A percentile compares a stretch with the other conserved stretches of the same genome.
Evolutionary conservation across 1,140 invertebrate genomes (phyloP).

Genomic region (Anastatus disparis): DNA sequence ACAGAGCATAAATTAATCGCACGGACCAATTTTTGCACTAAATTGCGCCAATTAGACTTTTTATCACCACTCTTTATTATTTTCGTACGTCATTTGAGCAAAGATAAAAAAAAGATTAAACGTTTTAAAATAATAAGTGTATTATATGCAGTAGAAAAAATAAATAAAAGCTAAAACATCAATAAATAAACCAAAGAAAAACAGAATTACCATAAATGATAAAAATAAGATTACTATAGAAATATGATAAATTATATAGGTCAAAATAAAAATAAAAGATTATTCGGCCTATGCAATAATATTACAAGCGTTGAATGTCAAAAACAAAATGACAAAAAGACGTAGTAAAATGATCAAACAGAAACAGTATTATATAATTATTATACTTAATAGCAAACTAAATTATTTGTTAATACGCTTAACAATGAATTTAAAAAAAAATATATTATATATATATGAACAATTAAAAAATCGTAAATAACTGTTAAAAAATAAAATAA

Average conservation of each 20-base stretch:
- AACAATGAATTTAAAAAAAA: no score
- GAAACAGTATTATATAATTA: conserved; percentile 5
- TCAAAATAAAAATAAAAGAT: not conserved
- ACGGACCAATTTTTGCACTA: conserved; percentile 49
- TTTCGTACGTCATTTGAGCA: not conserved
- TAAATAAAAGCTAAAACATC: not conserved
- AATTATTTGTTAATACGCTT: not conserved
- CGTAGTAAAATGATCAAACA: not conserved
- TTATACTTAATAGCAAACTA: not conserved
- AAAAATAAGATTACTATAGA: not conserved
- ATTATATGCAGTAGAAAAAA: not conserved
- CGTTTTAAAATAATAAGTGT: not conserved
- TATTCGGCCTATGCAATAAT: not conserved
- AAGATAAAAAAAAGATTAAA: not conserved
- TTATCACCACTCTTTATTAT: not conserved
- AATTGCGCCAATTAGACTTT: conserved; percentile 34
- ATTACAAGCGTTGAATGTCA: not conserved
- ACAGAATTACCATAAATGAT: not conserved
- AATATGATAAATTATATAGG: not conserved
- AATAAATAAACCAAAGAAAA: no score
- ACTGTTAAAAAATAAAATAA: not conserved
- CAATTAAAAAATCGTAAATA: not conserved
- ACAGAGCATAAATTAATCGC: conserved; percentile 21
- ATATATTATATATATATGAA: not conserved
- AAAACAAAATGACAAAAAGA: not conserved